Base-by-base conservation (phyloP, 2,797 vertebrate species). In the Bryconaethiops microstoma region DNA sequence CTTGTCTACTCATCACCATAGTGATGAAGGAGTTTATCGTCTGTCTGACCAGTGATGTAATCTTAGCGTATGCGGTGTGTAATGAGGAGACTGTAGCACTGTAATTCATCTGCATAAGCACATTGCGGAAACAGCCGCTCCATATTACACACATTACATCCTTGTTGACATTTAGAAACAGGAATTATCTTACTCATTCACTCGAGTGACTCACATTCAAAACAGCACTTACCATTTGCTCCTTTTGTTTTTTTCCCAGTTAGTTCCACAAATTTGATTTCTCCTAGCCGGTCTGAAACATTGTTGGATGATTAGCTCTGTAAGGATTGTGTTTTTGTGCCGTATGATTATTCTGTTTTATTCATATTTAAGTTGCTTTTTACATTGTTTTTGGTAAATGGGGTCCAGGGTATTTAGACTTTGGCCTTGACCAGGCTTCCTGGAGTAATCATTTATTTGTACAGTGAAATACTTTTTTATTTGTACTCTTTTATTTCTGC, bases 361-460 rank as follows among this genome's bases (percentile, higher is more conserved):
- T 35, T 72, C 1, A 13, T 40, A 8, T 35, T n/a, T 39, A 25
- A 50, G 68, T 2, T 35, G 17, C 25, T 25, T 70, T 35, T 55
- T 29, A 55, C 54, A 50, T 55, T 55, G 69, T 21, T 55, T 35
- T 54, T 55, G 23, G 52, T 54, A 65, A 65, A 65, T 35, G 40
- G 35, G 17, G 48, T n/a, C 69, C 50, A 72, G 50, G 69, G 69
- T 48, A 71, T 10, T 71, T 25, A 16, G 16, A 54, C 23, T 69
- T 69, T 70, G 21, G 67, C 52, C 45, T 71, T 2, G 21, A 19
- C 16, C 52, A 21, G 10, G 12, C 45, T 69, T 50, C 45, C 7
- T 2, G 19, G 21, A n/a, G 50, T 25, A 69, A 69, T 69, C 25
- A 48, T 69, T 69, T 50, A 70, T 70, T 70, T 54, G 54, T 54